Evolutionary conservation across 2,888 invertebrate genomes (phyloP), one percentile per base, ranked within the genome.

Genomic region (Cylloceria caligata): DNA sequence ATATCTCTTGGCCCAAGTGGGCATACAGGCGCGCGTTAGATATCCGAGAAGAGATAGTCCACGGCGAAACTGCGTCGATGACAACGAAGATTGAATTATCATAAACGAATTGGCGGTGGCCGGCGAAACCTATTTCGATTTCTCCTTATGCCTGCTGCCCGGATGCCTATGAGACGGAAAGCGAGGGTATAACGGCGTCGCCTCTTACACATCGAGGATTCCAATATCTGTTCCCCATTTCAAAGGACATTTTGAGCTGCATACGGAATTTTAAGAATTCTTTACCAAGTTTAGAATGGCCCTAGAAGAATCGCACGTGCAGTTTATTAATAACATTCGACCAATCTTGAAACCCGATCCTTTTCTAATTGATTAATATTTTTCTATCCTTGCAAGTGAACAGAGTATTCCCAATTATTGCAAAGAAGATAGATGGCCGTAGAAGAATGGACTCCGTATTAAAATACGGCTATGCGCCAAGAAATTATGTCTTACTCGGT

Each of bases 41-140:
- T 62, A 73, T 68, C 39, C 74, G 52, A 11, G n/a, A 39, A 52
- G 64, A 24, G n/a, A 45, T 39, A 9, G 13, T 24, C 30, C 45
- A 21, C 13, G 47, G 49, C 57, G 4, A 45, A 45, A 16, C 42
- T 30, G 21, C 42, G 19, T 42, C 57, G 49, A 79, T 67, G 67
- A 69, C 21, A 65, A 65, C 57, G 71, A 78, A 88, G 88, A 90
- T 89, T 87, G 90, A 88, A 90, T 90, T 90, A 90, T 90, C 89
- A 90, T 90, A 88, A 88, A 87, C 89, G 86, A 90, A 89, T 89
- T 88, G 89, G 86, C 84, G 82, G 36, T 39, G 24, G 24, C 9
- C 45, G 68, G 9, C 55, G n/a, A 65, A 52, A 49, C 45, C 68
- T 39, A 75, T 73, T 72, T 79, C 78, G 65, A 79, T 68, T 75